Evolutionary conservation across 2,113 vertebrate genomes (phyloP).

Genomic region (Protomyctophum bolini): DNA sequence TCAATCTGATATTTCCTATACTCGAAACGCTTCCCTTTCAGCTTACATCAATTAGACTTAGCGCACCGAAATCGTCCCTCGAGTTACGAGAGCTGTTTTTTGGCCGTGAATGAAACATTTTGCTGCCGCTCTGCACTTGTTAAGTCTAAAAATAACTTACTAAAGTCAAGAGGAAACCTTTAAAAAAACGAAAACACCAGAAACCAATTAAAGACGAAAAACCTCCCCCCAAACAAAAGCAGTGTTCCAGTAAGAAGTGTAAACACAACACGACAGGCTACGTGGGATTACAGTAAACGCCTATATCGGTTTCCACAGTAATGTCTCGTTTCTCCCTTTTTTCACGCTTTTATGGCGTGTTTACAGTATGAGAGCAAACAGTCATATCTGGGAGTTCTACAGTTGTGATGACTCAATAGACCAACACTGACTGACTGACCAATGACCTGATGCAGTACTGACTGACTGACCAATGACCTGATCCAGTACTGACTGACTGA

Average conservation of each 20-base stretch:
- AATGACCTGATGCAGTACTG: background rate
- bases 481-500: background rate
- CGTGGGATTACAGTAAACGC: background rate
- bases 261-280: conserved; percentile 2
- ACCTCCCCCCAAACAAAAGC: conserved; percentile 1
- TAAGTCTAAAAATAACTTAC: too few relatives aligned
- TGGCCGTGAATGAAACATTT: too few relatives aligned
- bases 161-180: too few relatives aligned
- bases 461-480: conserved; percentile 1
- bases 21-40: too few relatives aligned
- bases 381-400: conserved; percentile 28
- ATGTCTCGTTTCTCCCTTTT: conserved; percentile 37
- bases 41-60: too few relatives aligned
- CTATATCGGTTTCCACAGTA: background rate
- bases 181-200: too few relatives aligned
- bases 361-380: conserved; percentile 11
- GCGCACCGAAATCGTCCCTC: too few relatives aligned
- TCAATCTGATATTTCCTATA: too few relatives aligned
- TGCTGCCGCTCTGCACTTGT: too few relatives aligned
- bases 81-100: too few relatives aligned
- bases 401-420: background rate
- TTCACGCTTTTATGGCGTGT: conserved; percentile 22
- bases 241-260: conserved; percentile 25
- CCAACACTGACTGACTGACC: background rate
- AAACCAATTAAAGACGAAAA: background rate